phyloP scores from a whole-genome alignment of 2,888 invertebrate species.

The Neoascia interrupta region DNA sequence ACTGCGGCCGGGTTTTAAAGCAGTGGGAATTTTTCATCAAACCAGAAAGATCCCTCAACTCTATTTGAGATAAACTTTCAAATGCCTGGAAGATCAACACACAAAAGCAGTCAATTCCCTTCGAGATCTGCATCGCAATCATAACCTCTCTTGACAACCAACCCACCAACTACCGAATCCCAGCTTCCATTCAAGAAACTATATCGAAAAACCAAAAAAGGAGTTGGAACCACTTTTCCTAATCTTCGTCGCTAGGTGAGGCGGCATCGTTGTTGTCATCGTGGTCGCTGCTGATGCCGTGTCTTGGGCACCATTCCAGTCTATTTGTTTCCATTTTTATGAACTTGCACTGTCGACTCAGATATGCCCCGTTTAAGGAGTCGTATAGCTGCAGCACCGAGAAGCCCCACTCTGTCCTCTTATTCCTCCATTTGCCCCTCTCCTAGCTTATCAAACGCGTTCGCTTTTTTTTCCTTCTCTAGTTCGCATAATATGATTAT shows the following conservation, averaged over 20 bases:
- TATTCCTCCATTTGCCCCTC: not conserved
- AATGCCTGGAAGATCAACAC: conserved; percentile 53
- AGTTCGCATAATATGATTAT: conserved; percentile 70
- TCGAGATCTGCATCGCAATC: conserved; percentile 44
- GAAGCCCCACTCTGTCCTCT: conserved; percentile 2
- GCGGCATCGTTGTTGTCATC: conserved; percentile 22
- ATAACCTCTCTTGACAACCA: conserved; percentile 40
- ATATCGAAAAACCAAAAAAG: conserved; percentile 23
- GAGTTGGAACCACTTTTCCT: conserved; percentile 44
- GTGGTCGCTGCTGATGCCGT: conserved; percentile 20
- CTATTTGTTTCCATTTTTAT: conserved; percentile 66
- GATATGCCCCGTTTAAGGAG: conserved; percentile 58
- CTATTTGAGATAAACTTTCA: conserved; percentile 56
- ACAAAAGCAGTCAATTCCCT: conserved; percentile 67
- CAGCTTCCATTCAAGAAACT: conserved; percentile 47
- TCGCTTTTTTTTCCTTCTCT: conserved; percentile 11
- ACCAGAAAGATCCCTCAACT: conserved; percentile 21
- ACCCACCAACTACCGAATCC: conserved; percentile 48
- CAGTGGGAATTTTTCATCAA: no score
- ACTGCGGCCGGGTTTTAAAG: no score
- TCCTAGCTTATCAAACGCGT: not conserved
- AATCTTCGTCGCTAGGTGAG: conserved; percentile 41
- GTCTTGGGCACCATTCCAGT: conserved; percentile 30
- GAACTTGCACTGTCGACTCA: conserved; percentile 65
- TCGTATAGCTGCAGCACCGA: conserved; percentile 13